phyloP scores from a whole-genome alignment of 2,797 vertebrate genomes.

The Hozukius guyotensis region DNA sequence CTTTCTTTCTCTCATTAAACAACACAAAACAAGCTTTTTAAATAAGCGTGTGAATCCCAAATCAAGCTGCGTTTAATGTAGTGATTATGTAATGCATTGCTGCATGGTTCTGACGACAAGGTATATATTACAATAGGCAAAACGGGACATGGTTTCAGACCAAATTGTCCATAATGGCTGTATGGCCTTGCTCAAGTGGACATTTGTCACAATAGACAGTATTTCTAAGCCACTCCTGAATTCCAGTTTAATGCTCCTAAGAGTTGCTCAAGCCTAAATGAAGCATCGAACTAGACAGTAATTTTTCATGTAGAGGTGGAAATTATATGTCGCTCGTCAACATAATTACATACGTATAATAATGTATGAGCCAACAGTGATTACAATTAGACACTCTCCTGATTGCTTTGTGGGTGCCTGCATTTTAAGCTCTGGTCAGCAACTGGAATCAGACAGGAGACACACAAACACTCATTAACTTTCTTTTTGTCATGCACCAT shows the following conservation, averaged over 20 bases:
- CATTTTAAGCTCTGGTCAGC: slow-evolving; percentile 59
- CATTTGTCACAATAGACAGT: background rate
- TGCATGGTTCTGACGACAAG: background rate
- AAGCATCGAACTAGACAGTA: slow-evolving; percentile 7
- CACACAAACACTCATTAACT: slow-evolving; percentile 64
- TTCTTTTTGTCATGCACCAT: slow-evolving; percentile 44
- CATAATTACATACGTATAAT: slow-evolving; percentile 60
- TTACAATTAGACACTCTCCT: slow-evolving; percentile 64
- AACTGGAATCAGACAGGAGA: slow-evolving; percentile 59
- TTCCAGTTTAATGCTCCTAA: background rate
- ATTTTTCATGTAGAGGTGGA: slow-evolving; percentile 54
- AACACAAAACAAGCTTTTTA: background rate
- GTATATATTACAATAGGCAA: background rate
- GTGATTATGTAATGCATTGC: background rate
- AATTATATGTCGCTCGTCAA: slow-evolving; percentile 57
- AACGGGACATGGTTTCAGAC: background rate
- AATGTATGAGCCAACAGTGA: slow-evolving; percentile 53
- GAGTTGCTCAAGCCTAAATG: slow-evolving; percentile 10
- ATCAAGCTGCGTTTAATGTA: background rate
- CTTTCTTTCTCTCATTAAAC: background rate
- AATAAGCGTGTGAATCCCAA: background rate
- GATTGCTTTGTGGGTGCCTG: slow-evolving; percentile 61
- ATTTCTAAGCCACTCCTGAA: background rate
- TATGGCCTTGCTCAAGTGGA: background rate
- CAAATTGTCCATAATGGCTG: background rate